Percentiles rank a stretch among this genome's conserved stretches.
Conservation (phyloP, 2,888 invertebrate genomes). For the Ochropacha duplaris region DNA sequence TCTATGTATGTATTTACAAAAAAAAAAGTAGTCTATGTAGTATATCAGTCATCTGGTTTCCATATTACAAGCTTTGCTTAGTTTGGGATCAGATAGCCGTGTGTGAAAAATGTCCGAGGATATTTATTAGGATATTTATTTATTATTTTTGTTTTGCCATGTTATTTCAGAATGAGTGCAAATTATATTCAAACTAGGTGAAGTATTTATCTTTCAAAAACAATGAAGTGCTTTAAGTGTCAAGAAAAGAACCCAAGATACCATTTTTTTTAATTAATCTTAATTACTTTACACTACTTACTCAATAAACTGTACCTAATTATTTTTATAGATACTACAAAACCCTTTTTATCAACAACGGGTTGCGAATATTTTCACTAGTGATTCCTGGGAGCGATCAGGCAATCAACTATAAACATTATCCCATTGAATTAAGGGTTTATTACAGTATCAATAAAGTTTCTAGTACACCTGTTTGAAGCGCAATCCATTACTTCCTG, state of each 20-base stretch:
- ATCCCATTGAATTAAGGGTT: background rate
- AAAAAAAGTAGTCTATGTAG: no score
- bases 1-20: no score
- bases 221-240: no score
- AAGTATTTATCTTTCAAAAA: no score
- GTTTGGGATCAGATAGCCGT: no score
- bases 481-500: slow-evolving; percentile 11
- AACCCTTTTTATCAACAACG: background rate
- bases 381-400: background rate
- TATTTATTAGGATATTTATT: no score
- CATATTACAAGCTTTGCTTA: no score
- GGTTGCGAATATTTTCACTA: background rate
- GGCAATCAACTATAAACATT: background rate
- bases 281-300: background rate
- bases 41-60: no score
- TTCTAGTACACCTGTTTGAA: background rate
- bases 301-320: background rate
- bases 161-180: no score
- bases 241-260: background rate
- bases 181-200: no score
- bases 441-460: background rate
- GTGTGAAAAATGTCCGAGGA: no score
- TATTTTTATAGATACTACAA: background rate
- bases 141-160: no score
- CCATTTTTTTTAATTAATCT: background rate